Conservation (phyloP, 2,113 vertebrate species). For the Garra rufa region DNA sequence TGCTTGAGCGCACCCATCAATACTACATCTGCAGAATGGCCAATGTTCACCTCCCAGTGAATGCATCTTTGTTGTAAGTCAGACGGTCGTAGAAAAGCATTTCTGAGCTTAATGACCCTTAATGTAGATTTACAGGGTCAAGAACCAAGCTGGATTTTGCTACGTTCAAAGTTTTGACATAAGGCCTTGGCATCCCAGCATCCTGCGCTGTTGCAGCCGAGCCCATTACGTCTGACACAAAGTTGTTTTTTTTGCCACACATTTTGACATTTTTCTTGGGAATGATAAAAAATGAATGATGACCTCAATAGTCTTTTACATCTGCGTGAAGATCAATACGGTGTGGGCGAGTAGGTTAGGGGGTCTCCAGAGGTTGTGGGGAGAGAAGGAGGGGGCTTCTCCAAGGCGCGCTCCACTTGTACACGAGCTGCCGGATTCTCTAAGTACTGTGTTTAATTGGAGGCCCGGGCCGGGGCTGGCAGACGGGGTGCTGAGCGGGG, state of each 20-base stretch:
- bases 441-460: slow-evolving; percentile 65
- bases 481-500: slow-evolving; percentile 50
- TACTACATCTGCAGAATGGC: background rate
- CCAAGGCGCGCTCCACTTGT: slow-evolving; percentile 49
- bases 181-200: background rate
- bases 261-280: slow-evolving; percentile 61
- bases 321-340: slow-evolving; percentile 67
- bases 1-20: background rate
- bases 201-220: background rate
- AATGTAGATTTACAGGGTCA: slow-evolving; percentile 3
- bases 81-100: background rate
- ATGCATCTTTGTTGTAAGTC: slow-evolving; percentile 23
- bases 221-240: slow-evolving; percentile 49
- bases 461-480: slow-evolving; percentile 53
- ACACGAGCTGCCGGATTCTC: slow-evolving; percentile 54
- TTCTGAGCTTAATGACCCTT: background rate
- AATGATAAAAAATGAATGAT: slow-evolving; percentile 65
- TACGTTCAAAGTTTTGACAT: background rate
- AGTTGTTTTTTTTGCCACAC: slow-evolving; percentile 52
- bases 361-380: slow-evolving; percentile 59
- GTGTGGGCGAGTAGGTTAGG: slow-evolving; percentile 62
- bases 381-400: slow-evolving; percentile 46
- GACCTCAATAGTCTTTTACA: slow-evolving; percentile 65
- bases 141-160: background rate
- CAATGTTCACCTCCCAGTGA: background rate